phyloP scores from a whole-genome alignment of 1,140 invertebrate species.

The Caenorhabditis remanei region DNA sequence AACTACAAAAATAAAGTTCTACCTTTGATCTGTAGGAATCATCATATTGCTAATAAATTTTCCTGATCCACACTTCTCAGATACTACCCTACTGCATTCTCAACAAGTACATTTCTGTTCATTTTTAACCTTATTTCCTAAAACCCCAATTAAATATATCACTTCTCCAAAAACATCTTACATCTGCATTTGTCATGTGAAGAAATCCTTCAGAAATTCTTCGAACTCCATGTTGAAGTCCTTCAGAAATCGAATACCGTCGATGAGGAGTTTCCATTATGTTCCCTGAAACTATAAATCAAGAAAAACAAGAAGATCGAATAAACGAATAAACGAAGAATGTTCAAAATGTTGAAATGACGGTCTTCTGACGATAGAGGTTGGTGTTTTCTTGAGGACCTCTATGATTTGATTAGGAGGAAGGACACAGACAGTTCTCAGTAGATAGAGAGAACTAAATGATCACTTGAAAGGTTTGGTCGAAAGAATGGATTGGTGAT shows the following conservation, averaged over 20 bases:
- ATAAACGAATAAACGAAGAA: not conserved
- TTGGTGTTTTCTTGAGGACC: conserved; percentile 15
- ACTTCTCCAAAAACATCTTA: not conserved
- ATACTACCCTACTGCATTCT: too few species aligned
- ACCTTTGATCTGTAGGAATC: too few species aligned
- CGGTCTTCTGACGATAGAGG: not conserved
- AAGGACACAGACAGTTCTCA: not conserved
- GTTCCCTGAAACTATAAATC: not conserved
- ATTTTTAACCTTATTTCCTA: too few species aligned
- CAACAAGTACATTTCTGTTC: too few species aligned
- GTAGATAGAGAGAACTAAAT: not conserved
- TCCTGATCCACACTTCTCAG: too few species aligned
- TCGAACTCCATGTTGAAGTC: conserved; percentile 42
- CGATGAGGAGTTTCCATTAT: conserved; percentile 16
- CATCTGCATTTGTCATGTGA: conserved; percentile 45
- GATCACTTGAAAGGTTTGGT: conserved; percentile 10
- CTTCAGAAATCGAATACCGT: conserved; percentile 44
- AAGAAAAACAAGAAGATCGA: not conserved
- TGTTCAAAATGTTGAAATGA: conserved; percentile 24
- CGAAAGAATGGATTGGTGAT: not conserved
- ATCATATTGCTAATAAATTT: too few species aligned
- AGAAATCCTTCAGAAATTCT: conserved; percentile 33
- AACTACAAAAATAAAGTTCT: too few species aligned
- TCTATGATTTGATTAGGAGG: conserved; percentile 24
- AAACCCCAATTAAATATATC: not conserved